These are phyloP conservation scores for Liasis olivaceus DNA, from an alignment of 2,797 vertebrate genomes.

Conservation along the genomic window DNA sequence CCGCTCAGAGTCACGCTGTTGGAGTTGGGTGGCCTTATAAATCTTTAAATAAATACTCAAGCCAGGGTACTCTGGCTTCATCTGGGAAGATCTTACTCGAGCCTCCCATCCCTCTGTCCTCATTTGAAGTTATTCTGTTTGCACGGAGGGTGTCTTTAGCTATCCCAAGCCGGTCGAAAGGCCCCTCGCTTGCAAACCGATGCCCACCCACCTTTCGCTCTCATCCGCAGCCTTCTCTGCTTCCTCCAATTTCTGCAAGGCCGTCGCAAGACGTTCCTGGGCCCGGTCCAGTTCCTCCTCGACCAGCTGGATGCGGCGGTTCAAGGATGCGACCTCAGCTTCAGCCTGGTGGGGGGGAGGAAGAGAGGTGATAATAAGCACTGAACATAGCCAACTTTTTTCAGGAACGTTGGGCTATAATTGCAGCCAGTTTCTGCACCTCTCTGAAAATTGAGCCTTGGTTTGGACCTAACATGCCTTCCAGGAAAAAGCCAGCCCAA, in stretches of 20 bases:
- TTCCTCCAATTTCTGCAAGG: slow-evolving; percentile 88
- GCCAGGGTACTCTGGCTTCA: too few relatives aligned
- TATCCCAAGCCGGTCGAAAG: not conserved
- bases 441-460: not conserved
- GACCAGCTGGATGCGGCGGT: slow-evolving; percentile 86
- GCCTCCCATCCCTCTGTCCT: too few relatives aligned
- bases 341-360: slow-evolving; percentile 75
- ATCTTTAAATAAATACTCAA: too few relatives aligned
- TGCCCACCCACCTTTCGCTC: slow-evolving; percentile 84
- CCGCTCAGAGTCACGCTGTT: too few relatives aligned
- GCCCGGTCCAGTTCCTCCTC: slow-evolving; percentile 90
- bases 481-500: not conserved
- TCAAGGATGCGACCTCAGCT: slow-evolving; percentile 83
- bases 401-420: too few relatives aligned
- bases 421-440: not conserved
- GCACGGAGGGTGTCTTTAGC: too few relatives aligned
- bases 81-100: too few relatives aligned
- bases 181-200: too few relatives aligned
- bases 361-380: not conserved
- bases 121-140: too few relatives aligned
- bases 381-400: rapidly evolving
- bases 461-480: not conserved
- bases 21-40: too few relatives aligned
- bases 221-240: slow-evolving; percentile 90
- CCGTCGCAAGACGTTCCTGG: slow-evolving; percentile 85